A percentile compares a stretch with the other conserved stretches of the same genome.
Conservation (phyloP, 2,888 invertebrate genomes). For the Zelleria hepariella region DNA sequence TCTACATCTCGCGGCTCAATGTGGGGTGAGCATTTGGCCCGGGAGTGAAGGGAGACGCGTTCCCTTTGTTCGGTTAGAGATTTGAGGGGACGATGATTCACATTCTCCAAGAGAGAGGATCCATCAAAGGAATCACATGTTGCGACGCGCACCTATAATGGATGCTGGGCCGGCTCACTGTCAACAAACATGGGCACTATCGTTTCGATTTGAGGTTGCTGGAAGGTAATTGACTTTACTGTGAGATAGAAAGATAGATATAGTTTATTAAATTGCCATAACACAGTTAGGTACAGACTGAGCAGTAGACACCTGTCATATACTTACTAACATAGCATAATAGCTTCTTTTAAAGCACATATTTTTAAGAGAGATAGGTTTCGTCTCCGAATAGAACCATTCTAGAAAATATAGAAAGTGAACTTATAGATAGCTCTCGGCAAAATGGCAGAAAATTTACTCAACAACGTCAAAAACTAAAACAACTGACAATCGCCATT, state of each 20-base stretch:
- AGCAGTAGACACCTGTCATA: no score
- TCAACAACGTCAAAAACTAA: conserved; percentile 9
- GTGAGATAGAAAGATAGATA: no score
- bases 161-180: conserved; percentile 40
- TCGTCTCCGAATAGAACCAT: no score
- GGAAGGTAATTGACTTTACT: neutral
- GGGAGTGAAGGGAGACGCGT: conserved; percentile 62
- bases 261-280: no score
- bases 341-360: no score
- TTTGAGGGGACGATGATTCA: conserved; percentile 67
- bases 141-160: conserved; percentile 51
- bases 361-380: no score
- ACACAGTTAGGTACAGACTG: no score
- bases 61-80: conserved; percentile 67
- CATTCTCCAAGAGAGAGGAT: conserved; percentile 62
- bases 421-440: no score
- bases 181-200: conserved; percentile 39
- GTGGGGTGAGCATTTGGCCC: conserved; percentile 67
- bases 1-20: conserved; percentile 66
- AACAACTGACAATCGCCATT: conserved; percentile 16
- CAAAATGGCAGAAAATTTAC: neutral
- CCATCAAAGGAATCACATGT: conserved; percentile 65
- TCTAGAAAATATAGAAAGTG: no score
- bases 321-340: no score
- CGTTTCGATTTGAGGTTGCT: neutral